Conservation (phyloP, 2,113 vertebrate species). For the Carollia perspicillata region DNA sequence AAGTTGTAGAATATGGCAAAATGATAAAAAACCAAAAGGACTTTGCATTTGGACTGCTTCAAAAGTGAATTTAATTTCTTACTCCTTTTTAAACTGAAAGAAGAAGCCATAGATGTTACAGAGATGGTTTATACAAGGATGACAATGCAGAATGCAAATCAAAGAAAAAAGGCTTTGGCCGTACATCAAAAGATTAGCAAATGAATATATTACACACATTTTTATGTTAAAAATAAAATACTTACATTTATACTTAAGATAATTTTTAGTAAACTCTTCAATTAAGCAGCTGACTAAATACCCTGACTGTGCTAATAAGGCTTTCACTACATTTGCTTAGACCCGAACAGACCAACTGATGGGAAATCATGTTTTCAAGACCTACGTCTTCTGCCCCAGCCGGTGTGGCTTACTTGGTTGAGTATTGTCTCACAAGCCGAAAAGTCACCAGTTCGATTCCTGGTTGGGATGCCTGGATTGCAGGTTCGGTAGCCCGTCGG, state of each 20-base stretch:
- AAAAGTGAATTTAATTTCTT: conserved; percentile 24
- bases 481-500: no score
- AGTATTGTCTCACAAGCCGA: no score
- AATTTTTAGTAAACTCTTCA: background rate
- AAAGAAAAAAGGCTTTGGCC: background rate
- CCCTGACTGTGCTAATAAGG: background rate
- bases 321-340: background rate
- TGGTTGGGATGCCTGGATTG: no score
- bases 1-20: background rate
- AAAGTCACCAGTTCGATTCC: no score
- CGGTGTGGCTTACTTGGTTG: no score
- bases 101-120: conserved; percentile 7
- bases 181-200: background rate
- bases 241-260: background rate
- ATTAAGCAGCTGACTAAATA: background rate
- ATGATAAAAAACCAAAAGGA: background rate
- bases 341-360: background rate
- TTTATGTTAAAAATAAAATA: background rate
- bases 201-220: background rate
- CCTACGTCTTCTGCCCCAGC: no score
- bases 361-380: background rate
- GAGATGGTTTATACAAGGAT: background rate
- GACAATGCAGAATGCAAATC: background rate
- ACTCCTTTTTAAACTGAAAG: conserved; percentile 8
- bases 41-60: conserved; percentile 40